Conservation (phyloP, 1,140 invertebrate species). For the Panagrolaimus sp. region DNA sequence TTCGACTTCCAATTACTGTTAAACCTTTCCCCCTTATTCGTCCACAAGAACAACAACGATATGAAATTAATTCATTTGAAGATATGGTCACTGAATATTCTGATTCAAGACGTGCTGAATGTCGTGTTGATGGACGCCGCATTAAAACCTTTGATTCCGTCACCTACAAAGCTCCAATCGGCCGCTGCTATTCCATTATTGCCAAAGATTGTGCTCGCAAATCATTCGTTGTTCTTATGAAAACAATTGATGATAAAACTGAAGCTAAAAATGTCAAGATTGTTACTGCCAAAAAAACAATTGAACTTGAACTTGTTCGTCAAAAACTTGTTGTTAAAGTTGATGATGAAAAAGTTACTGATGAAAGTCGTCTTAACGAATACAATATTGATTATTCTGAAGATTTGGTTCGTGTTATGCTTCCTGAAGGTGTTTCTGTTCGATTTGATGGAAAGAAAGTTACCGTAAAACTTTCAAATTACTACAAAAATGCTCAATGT, state of each 20-base stretch:
- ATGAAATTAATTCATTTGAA: not conserved
- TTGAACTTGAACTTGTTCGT: slow-evolving; percentile 24
- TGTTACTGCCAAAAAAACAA: slow-evolving; percentile 15
- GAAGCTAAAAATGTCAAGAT: slow-evolving; percentile 31
- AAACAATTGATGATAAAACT: not conserved
- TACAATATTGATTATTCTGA: slow-evolving; percentile 25
- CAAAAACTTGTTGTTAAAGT: slow-evolving; percentile 13
- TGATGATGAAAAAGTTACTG: slow-evolving; percentile 17
- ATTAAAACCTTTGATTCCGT: slow-evolving; percentile 32
- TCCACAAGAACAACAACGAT: slow-evolving; percentile 1
- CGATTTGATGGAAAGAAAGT: slow-evolving; percentile 33
- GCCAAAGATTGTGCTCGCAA: slow-evolving; percentile 30
- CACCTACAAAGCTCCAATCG: slow-evolving; percentile 18
- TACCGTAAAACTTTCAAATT: slow-evolving; percentile 24
- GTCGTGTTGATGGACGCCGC: slow-evolving; percentile 22
- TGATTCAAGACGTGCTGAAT: slow-evolving; percentile 25
- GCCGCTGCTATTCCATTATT: slow-evolving; percentile 28
- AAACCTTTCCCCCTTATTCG: slow-evolving; percentile 28
- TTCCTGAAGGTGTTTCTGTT: slow-evolving; percentile 25
- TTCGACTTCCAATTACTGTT: slow-evolving; percentile 26
- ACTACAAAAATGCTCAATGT: slow-evolving; percentile 39
- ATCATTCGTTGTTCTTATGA: slow-evolving; percentile 31
- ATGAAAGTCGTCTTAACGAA: not conserved
- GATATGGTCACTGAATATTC: slow-evolving; percentile 15
- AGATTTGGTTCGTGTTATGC: slow-evolving; percentile 15